A percentile compares a stretch with the other conserved stretches of the same genome.
Conservation (phyloP, 2,888 invertebrate species). For the Stegana nigrithorax region DNA sequence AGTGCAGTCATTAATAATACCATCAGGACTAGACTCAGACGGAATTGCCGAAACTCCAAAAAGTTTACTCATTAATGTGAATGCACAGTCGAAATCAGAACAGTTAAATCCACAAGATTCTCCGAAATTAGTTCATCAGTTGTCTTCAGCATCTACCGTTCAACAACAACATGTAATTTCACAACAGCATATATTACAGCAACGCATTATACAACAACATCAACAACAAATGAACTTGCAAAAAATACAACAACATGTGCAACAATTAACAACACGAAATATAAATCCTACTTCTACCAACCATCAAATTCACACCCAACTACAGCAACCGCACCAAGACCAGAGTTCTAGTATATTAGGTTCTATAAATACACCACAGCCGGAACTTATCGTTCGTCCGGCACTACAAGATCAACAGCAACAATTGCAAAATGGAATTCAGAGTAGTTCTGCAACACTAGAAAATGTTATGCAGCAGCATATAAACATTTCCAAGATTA, state of each 20-base stretch:
- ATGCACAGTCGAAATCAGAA: slow-evolving; percentile 34
- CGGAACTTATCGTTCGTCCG: slow-evolving; percentile 34
- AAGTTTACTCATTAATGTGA: slow-evolving; percentile 41
- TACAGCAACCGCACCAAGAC: slow-evolving; percentile 34
- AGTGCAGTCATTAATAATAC: slow-evolving; percentile 49
- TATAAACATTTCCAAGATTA: slow-evolving; percentile 38
- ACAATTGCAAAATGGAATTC: slow-evolving; percentile 40
- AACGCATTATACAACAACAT: slow-evolving; percentile 43
- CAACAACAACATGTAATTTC: slow-evolving; percentile 36
- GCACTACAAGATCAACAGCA: slow-evolving; percentile 29
- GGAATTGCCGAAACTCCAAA: slow-evolving; percentile 43
- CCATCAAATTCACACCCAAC: slow-evolving; percentile 26
- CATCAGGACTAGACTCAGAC: slow-evolving; percentile 40
- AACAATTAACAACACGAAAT: slow-evolving; percentile 32
- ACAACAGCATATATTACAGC: slow-evolving; percentile 31
- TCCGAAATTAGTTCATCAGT: slow-evolving; percentile 58
- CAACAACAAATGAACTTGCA: slow-evolving; percentile 35
- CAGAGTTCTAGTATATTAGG: slow-evolving; percentile 26
- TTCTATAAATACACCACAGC: slow-evolving; percentile 21
- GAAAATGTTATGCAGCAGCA: slow-evolving; percentile 57
- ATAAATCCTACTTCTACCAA: too few relatives aligned
- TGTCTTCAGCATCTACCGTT: too few relatives aligned
- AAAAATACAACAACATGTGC: slow-evolving; percentile 35
- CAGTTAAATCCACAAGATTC: slow-evolving; percentile 42
- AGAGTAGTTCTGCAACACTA: slow-evolving; percentile 51